Base-by-base conservation (phyloP, 2,888 invertebrate genomes). In the Lithophane socia region DNA sequence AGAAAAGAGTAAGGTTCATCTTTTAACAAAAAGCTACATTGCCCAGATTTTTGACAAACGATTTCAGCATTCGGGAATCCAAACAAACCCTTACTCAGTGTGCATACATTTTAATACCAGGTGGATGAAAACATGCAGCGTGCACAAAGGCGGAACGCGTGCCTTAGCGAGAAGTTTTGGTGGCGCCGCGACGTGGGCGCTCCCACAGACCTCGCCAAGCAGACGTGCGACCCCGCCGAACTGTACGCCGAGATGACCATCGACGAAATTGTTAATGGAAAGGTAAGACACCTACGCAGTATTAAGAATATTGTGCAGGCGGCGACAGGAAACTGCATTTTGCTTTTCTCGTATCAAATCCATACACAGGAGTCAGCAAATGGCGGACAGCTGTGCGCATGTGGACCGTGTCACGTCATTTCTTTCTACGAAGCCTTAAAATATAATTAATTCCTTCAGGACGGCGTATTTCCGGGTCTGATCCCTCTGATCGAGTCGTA, bases 101-200 rank as follows among this genome's bases (percentile, higher is more conserved):
- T 29, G 3, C 29, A 16, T 60, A 44, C 21, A 16, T 24, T 60
- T 18, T 16, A 37, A 47, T 61, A 16, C 42, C 84, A 97, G 97
- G 98, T 99, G 72, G 99, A 99, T 93, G 99, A 99, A 95, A 99
- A 99, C 94, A 99, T 99, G 99, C 98, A 98, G 91, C 98, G 98
- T 75, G 99, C 99, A 0, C 99, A 99, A 96, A 98, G 98, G 91
- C 97, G 98, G 75, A 98, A 99, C 94, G 99, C 99, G 9, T 98
- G 98, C 74, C 97, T 97, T 67, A 97, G 97, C 75, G 98, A 98
- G 93, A 98, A 98, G 93, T 99, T 99, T 96, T 99, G 99, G 98
- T 99, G 99, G 97, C 97, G 99, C 37, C 98, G 98, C 88, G 98
- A 98, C 92, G 98, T 98, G 72, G 95, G 96, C 83, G 97, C 94